Conservation (phyloP, 2,888 invertebrate species). For the Hirtodrosophila confusa region DNA sequence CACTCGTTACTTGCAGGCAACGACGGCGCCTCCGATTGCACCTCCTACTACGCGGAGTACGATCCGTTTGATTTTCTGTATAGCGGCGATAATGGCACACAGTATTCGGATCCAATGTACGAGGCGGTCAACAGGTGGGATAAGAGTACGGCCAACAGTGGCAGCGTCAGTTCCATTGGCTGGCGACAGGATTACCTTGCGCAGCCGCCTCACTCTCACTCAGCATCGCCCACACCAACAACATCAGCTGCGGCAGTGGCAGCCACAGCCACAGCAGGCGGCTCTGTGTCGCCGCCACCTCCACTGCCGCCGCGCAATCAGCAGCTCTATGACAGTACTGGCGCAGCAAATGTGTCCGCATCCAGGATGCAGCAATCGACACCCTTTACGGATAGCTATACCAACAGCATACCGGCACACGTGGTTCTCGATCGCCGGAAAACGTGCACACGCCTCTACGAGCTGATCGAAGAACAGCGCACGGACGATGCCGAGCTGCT, state of each 20-base stretch:
- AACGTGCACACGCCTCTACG: conserved; percentile 86
- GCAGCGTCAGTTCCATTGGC: conserved; percentile 78
- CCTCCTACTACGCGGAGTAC: conserved; percentile 90
- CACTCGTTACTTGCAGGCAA: conserved; percentile 85
- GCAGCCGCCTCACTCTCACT: conserved; percentile 27
- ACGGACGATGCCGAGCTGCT: conserved; percentile 91
- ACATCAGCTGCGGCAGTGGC: not conserved
- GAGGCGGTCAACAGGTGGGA: conserved; percentile 88
- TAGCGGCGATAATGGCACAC: conserved; percentile 87
- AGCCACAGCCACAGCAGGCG: not conserved
- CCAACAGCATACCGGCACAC: conserved; percentile 57
- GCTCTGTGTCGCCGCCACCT: conserved; percentile 84
- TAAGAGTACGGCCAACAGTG: conserved; percentile 79
- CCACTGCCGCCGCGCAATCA: conserved; percentile 87
- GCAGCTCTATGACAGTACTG: conserved; percentile 49
- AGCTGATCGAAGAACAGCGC: conserved; percentile 89
- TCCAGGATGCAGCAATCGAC: conserved; percentile 29
- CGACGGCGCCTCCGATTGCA: conserved; percentile 86
- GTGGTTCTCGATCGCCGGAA: conserved; percentile 81
- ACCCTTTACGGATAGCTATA: conserved; percentile 56
- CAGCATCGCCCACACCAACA: conserved; percentile 22
- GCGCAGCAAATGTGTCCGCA: conserved; percentile 19
- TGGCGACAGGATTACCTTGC: conserved; percentile 80
- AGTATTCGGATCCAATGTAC: conserved; percentile 89
- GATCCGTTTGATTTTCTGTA: conserved; percentile 92